Evolutionary conservation across 1,140 invertebrate genomes (phyloP).

Genomic region (Halotydeus destructor): DNA sequence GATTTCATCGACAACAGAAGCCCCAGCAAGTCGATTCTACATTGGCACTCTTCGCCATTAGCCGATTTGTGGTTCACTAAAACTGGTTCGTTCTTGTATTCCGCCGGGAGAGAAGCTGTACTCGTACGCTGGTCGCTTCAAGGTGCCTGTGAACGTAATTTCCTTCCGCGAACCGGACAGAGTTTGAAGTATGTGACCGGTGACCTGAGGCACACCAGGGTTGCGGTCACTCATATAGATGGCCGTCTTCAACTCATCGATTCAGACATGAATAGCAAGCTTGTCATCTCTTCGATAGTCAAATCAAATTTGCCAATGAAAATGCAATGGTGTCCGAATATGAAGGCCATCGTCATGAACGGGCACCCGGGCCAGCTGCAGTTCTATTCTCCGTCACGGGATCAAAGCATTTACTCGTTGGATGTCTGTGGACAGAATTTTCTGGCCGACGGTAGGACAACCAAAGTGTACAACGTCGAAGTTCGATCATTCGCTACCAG

Average conservation of each 20-base stretch:
- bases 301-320: too few species aligned
- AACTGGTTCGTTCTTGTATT: slow-evolving; percentile 44
- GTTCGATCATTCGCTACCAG: slow-evolving; percentile 43
- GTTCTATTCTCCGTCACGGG: slow-evolving; percentile 45
- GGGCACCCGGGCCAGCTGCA: slow-evolving; percentile 54
- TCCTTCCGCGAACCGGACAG: slow-evolving; percentile 47
- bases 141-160: slow-evolving; percentile 30
- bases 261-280: slow-evolving; percentile 11
- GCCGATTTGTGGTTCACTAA: slow-evolving; percentile 41
- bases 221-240: slow-evolving; percentile 44
- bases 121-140: slow-evolving; percentile 52
- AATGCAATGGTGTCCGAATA: slow-evolving; percentile 40
- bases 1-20: slow-evolving; percentile 25
- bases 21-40: slow-evolving; percentile 34
- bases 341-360: slow-evolving; percentile 45
- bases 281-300: slow-evolving; percentile 35
- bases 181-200: slow-evolving; percentile 42
- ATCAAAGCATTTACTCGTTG: slow-evolving; percentile 34
- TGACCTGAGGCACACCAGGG: slow-evolving; percentile 37
- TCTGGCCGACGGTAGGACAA: background rate
- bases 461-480: slow-evolving; percentile 33
- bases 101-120: slow-evolving; percentile 52
- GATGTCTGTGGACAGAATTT: slow-evolving; percentile 10
- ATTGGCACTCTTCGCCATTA: slow-evolving; percentile 59
- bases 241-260: slow-evolving; percentile 27